Evolutionary conservation across 2,797 vertebrate species (phyloP), one percentile per base, ranked within the genome.

Genomic region (Helarctos malayanus): DNA sequence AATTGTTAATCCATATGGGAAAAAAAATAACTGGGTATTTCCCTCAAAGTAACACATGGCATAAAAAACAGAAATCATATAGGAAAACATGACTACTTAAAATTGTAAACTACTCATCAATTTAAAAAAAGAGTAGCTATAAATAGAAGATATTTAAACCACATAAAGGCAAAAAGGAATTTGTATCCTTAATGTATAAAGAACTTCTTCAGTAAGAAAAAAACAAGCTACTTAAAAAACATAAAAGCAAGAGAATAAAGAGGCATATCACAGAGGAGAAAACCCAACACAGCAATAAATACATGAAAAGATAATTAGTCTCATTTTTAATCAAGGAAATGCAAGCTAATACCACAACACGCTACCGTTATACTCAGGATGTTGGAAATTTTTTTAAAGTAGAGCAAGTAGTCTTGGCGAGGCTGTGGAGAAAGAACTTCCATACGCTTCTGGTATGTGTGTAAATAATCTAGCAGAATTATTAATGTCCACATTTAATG

Each of bases 321-420:
- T 95, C 9, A 92, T 71, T 85, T 88, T 93, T 61, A 93, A 78
- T 59, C 27, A 92, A 93, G 12, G 23, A 68, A 89, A 88, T 91
- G 3, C 54, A 96, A 89, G 88, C 92, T 76, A 81, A 80, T 49
- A 38, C 27, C 5, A 45, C 38, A 56, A 25, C 49, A 27, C 63
- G 63, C 65, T 45, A 61, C 0, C 73, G 23, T 78, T 85, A 85
- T 38, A 94, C 10, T 2, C 32, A 73, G 2, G 4, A 65, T 54
- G 32, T 18, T 59, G 49, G 21, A 90, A 86, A 89, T 9, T 12
- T 5, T 18, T 59, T 61, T 35, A 35, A 68, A 81, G 13, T 47
- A 71, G 9, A 56, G 68, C 75, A 82, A 75, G 5, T 35, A 76
- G 59, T 76, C 14, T 69, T 88, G 5, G 27, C 78, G 25, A 81